These are phyloP conservation scores for Bujurquina vittata DNA, from an alignment of 2,113 vertebrate genomes.

Conservation along the genomic window DNA sequence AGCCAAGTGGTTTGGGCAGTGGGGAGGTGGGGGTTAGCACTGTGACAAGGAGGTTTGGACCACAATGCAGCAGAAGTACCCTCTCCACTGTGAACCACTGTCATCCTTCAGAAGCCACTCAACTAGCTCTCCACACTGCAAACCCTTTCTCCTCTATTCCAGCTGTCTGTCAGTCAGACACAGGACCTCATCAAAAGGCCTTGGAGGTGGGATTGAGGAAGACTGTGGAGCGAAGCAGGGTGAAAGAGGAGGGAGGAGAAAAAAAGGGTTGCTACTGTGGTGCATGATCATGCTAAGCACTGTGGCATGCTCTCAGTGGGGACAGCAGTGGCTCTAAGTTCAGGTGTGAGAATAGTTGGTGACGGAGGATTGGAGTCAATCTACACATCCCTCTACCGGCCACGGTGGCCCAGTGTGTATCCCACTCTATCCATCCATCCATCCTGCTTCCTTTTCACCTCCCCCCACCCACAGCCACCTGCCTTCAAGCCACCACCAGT, in stretches of 20 bases:
- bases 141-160: conserved; percentile 75
- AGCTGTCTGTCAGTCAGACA: conserved; percentile 74
- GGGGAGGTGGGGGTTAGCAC: conserved; percentile 43
- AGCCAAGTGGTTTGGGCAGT: conserved; percentile 58
- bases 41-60: conserved; percentile 40
- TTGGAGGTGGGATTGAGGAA: conserved; percentile 60
- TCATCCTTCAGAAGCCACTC: conserved; percentile 80
- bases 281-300: conserved; percentile 10
- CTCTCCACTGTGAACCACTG: conserved; percentile 77
- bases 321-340: not conserved
- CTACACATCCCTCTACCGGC: conserved; percentile 47
- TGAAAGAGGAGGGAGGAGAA: conserved; percentile 15
- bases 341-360: conserved; percentile 47
- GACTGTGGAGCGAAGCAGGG: conserved; percentile 29
- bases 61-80: conserved; percentile 73
- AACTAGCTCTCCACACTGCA: conserved; percentile 74
- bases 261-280: conserved; percentile 1
- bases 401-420: conserved; percentile 60
- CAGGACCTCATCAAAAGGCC: conserved; percentile 74
- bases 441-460: conserved; percentile 25
- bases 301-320: not conserved
- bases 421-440: conserved; percentile 55
- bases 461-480: conserved; percentile 68
- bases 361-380: conserved; percentile 27
- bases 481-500: conserved; percentile 75